Conservation (phyloP, 2,888 invertebrate species). For the Endomychus coccineus region DNA sequence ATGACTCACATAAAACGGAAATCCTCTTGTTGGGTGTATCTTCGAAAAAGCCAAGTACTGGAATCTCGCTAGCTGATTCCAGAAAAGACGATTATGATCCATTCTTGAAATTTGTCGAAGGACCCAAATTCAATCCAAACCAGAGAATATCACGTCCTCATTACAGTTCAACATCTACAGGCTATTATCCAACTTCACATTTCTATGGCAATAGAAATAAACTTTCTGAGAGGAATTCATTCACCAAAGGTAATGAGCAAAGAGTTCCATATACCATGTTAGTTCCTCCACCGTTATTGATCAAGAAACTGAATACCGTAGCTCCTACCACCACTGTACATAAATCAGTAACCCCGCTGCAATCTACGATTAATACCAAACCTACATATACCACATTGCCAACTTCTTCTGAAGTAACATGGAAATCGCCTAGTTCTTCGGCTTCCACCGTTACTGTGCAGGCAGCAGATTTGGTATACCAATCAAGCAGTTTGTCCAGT, state of each 20-base stretch:
- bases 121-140: conserved; percentile 43
- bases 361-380: conserved; percentile 10
- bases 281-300: conserved; percentile 56
- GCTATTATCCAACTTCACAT: conserved; percentile 39
- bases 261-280: conserved; percentile 57
- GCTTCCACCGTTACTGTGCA: conserved; percentile 49
- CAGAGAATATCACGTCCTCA: conserved; percentile 37
- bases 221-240: conserved; percentile 24
- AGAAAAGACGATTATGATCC: conserved; percentile 41
- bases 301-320: conserved; percentile 9
- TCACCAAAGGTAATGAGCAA: conserved; percentile 45
- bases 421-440: conserved; percentile 20
- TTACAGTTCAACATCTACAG: conserved; percentile 42
- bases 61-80: conserved; percentile 37
- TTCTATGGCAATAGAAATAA: conserved; percentile 34
- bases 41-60: conserved; percentile 58
- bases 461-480: conserved; percentile 58
- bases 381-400: conserved; percentile 6
- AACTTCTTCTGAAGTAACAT: background rate
- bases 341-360: conserved; percentile 20
- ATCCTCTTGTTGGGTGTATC: conserved; percentile 63
- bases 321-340: conserved; percentile 5
- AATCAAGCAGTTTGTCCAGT: conserved; percentile 49
- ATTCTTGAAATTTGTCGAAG: conserved; percentile 46
- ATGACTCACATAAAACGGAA: conserved; percentile 54